phyloP scores from a whole-genome alignment of 2,113 vertebrate species.

The human region DNA sequence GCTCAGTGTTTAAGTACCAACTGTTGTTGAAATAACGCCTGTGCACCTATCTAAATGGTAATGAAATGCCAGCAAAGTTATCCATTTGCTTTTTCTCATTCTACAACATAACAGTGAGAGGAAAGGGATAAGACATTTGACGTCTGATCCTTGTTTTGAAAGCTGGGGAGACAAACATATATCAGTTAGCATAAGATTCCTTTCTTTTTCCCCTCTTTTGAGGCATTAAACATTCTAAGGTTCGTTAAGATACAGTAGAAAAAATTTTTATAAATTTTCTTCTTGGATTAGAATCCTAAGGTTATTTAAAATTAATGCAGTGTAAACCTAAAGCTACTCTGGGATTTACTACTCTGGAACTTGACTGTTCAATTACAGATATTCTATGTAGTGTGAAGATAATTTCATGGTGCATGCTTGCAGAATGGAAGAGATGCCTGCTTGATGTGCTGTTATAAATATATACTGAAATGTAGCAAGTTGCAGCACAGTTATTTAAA shows the following conservation, averaged over 20 bases:
- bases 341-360: not conserved
- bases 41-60: constrained; percentile 63
- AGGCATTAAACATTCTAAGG: not conserved
- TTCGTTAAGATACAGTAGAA: not conserved
- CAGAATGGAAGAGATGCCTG: not conserved
- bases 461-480: not conserved
- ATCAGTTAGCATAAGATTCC: constrained; percentile 12
- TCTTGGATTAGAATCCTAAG: constrained; percentile 12
- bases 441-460: not conserved
- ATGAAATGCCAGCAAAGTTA: constrained; percentile 64
- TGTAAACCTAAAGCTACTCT: not conserved
- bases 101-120: not conserved
- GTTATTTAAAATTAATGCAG: constrained; percentile 45
- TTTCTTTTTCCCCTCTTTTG: not conserved
- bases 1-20: not conserved
- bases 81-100: constrained; percentile 23
- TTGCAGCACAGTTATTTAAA: not conserved
- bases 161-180: constrained; percentile 16
- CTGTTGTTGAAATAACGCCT: constrained; percentile 32
- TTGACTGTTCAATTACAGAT: not conserved
- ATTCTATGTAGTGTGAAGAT: not conserved
- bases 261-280: constrained; percentile 36
- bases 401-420: constrained; percentile 11
- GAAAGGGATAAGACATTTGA: constrained; percentile 42
- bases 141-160: constrained; percentile 61